Conservation (phyloP, 2,113 vertebrate genomes). For the Pyxicephalus adspersus region DNA sequence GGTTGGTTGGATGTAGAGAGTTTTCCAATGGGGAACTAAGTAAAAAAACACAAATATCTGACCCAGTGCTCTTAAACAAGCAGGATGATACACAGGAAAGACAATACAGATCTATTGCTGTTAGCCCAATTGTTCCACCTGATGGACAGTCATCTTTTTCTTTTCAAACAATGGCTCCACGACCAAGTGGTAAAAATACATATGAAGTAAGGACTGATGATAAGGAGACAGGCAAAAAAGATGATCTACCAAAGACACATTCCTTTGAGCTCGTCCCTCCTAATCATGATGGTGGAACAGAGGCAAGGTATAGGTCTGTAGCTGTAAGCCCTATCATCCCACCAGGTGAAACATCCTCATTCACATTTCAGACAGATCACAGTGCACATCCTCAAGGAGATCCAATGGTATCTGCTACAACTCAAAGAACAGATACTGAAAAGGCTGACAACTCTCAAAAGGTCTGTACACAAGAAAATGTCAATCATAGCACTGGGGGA, state of each 20-base stretch:
- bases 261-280: constrained; percentile 34
- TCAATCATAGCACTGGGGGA: constrained; percentile 68
- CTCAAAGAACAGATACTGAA: not conserved
- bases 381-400: not conserved
- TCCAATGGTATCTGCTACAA: not conserved
- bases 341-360: constrained; percentile 69
- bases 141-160: constrained; percentile 73
- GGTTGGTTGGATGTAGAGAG: constrained; percentile 4
- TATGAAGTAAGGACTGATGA: not conserved
- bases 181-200: constrained; percentile 1
- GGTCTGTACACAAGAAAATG: not conserved
- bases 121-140: constrained; percentile 82
- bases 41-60: constrained; percentile 69
- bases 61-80: constrained; percentile 73
- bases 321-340: constrained; percentile 88
- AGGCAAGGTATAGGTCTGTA: constrained; percentile 86
- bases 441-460: constrained; percentile 45
- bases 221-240: constrained; percentile 60
- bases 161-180: constrained; percentile 66
- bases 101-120: constrained; percentile 81
- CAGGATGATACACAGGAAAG: constrained; percentile 85
- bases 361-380: constrained; percentile 72
- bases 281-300: constrained; percentile 78
- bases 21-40: constrained; percentile 65
- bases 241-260: constrained; percentile 61